Base-by-base conservation (phyloP, 2,888 invertebrate species). In the Stenotaenia linearis region DNA sequence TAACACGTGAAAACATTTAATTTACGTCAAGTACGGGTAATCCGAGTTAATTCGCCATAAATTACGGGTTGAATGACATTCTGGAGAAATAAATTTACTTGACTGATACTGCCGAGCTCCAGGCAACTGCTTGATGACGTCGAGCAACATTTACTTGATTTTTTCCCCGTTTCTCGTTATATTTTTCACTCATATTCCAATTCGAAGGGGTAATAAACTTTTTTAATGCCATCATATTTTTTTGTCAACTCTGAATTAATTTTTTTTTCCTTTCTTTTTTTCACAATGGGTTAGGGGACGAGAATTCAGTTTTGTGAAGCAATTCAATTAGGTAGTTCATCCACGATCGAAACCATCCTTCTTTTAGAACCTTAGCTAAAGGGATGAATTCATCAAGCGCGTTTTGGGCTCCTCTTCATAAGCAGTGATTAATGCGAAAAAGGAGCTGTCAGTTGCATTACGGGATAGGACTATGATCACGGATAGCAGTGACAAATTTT, bases 351-450 rank as follows among this genome's bases (percentile, higher is more conserved):
- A 56, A 56, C 23, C 56, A 56, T 56, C 23, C 21, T 56, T 56
- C 21, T 18, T 56, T 18, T 56, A 56, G 56, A 56, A 56, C 7
- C 21, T 56, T 56, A 56, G 21, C 56, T 56, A 23, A 18, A 56
- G 56, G 56, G 56, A 56, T 56, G 56, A 56, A 56, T 56, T 56
- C 56, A 56, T 56, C 56, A 56, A 56, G 56, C 21, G 56, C 21
- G 56, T 56, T 56, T 23, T 56, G 21, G 18, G 18, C 18, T 56
- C 56, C 21, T 56, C 56, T 56, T 56, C 56, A 56, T 56, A 56
- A 56, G 56, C 23, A 56, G 56, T 56, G 56, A 56, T 56, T 56
- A 56, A 56, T 56, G 56, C 56, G 23, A 56, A 56, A 56, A 56
- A 56, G 56, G 56, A 56, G 56, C 56, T 56, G 56, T 56, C 56